Conservation (phyloP, 2,888 invertebrate genomes). For the Nebria brevicollis region DNA sequence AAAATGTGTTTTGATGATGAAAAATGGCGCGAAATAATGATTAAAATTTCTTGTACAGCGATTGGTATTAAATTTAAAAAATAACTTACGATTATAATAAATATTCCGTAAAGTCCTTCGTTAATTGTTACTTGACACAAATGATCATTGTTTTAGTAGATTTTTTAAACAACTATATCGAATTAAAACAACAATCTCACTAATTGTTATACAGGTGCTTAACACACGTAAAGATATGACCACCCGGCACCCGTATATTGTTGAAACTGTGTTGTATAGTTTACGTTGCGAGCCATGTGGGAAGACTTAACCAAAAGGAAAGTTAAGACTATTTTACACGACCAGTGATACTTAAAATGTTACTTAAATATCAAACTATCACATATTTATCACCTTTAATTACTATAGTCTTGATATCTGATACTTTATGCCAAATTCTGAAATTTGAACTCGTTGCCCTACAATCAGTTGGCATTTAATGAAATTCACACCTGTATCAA, state of each 20-base stretch:
- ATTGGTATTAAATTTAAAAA: neutral
- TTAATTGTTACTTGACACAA: neutral
- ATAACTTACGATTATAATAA: neutral
- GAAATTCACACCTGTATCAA: no score
- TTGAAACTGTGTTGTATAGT: constrained; percentile 6
- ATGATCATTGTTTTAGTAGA: neutral
- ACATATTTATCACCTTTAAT: no score
- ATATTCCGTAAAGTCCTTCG: neutral
- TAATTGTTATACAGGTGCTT: neutral
- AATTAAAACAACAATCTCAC: neutral
- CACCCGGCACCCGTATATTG: constrained; percentile 4
- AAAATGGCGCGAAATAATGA: no score
- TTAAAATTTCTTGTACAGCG: no score
- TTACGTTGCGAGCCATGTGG: constrained; percentile 4
- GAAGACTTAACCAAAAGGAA: constrained; percentile 16
- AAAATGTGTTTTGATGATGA: no score
- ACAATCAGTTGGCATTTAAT: no score
- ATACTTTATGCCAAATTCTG: no score
- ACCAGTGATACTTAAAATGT: constrained; percentile 12
- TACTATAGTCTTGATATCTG: no score
- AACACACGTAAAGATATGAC: neutral
- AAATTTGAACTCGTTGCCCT: no score
- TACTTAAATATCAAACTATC: neutral
- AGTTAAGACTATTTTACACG: constrained; percentile 10
- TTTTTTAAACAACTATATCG: neutral